Conservation (phyloP, 2,888 invertebrate genomes). For the Amiota mariae region DNA sequence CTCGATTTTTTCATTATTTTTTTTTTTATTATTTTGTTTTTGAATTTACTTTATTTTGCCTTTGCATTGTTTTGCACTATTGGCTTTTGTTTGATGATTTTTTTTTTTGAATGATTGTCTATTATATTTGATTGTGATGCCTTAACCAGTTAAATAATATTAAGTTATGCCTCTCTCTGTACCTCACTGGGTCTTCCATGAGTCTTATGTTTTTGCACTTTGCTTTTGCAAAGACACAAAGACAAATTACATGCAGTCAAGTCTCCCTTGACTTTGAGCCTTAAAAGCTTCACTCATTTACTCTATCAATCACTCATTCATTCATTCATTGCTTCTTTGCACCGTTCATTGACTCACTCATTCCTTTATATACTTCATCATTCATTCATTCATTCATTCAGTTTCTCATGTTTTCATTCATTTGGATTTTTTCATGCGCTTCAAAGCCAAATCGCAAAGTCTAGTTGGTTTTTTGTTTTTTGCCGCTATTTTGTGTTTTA, state of each 20-base stretch:
- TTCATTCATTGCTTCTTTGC: too few relatives aligned
- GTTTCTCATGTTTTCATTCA: too few relatives aligned
- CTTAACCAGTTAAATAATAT: too few relatives aligned
- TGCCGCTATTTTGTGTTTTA: background rate
- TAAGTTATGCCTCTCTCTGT: too few relatives aligned
- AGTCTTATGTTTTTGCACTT: background rate
- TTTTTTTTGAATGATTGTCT: slow-evolving; percentile 40
- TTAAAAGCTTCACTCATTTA: too few relatives aligned
- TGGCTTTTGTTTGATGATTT: slow-evolving; percentile 33
- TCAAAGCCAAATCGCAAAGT: slow-evolving; percentile 25
- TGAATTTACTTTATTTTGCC: slow-evolving; percentile 54
- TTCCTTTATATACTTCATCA: too few relatives aligned
- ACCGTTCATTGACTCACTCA: too few relatives aligned
- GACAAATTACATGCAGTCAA: background rate
- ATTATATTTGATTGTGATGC: background rate
- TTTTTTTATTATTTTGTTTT: slow-evolving; percentile 28
- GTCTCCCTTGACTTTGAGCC: too few relatives aligned
- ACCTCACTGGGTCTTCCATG: too few relatives aligned
- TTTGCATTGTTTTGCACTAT: slow-evolving; percentile 54
- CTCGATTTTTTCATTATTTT: slow-evolving; percentile 37
- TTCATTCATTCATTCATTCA: too few relatives aligned
- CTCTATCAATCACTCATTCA: too few relatives aligned
- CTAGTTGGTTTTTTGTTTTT: slow-evolving; percentile 1
- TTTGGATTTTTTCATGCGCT: background rate
- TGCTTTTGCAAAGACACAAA: slow-evolving; percentile 5